Evolutionary conservation across 2,888 invertebrate species (phyloP), one percentile per base, ranked within the genome.

Genomic region (Ethmia dodecea): DNA sequence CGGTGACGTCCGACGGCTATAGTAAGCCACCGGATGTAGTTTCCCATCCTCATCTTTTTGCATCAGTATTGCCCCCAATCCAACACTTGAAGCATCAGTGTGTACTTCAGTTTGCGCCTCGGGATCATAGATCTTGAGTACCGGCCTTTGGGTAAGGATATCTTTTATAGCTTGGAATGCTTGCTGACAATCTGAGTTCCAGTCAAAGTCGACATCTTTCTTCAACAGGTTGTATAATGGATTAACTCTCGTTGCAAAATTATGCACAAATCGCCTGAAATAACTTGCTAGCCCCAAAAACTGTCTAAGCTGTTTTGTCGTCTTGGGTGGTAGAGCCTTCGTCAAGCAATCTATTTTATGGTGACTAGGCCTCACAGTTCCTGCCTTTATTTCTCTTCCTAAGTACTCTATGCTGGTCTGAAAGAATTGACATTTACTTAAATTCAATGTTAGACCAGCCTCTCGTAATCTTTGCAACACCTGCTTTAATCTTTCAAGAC

Each of bases 401-500:
- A n/a, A n/a, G n/a, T n/a, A n/a, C n/a, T n/a, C n/a, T n/a, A n/a
- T n/a, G n/a, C n/a, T n/a, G n/a, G n/a, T n/a, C 14, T 32, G 14
- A n/a, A n/a, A n/a, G 14, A 37, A 37, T 0, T n/a, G 10, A 16
- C 37, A 37, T 10, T 37, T 37, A 11, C 8, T 13, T 13, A 37
- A 15, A 13, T 37, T 37, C 6, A 37, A 22, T 3, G 13, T 37
- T 5, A 32, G 6, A 3, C 13, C 13, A 10, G 28, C 32, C 1
- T 28, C 28, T 16, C 15, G 11, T 2, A 37, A 1, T 2, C 15
- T 32, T 24, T 13, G n/a, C 8, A 37, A 6, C 9, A 37, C 28
- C 3, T 5, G 2, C n/a, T 22, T 9, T 3, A 36, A 13, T 2
- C 10, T 5, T 12, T 31, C 3, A 10, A 31, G 12, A 2, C 28